These are phyloP conservation scores for Polyergus mexicanus DNA, from an alignment of 1,140 invertebrate genomes.

Conservation along the genomic window DNA sequence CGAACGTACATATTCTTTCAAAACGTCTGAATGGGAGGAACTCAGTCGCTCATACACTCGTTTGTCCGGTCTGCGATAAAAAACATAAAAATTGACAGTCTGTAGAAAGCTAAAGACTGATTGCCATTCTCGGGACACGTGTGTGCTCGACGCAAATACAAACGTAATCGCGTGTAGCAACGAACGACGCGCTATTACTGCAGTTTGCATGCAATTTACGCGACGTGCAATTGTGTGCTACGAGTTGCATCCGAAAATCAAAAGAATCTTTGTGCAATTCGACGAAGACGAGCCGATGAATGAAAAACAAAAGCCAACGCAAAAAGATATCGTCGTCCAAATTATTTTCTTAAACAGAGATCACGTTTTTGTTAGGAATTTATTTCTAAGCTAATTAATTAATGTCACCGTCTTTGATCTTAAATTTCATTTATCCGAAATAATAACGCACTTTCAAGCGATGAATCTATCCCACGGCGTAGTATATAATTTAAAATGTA, in stretches of 20 bases:
- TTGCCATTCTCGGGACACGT: conserved; percentile 61
- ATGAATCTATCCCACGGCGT: too few relatives aligned
- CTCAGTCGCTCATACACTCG: background rate
- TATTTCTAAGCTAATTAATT: too few relatives aligned
- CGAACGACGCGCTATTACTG: conserved; percentile 14
- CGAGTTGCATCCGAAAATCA: conserved; percentile 30
- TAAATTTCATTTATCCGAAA: too few relatives aligned
- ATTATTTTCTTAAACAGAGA: conserved; percentile 7
- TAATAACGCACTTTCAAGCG: too few relatives aligned
- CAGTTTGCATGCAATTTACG: conserved; percentile 26
- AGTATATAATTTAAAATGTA: too few relatives aligned
- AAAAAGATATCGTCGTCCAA: background rate
- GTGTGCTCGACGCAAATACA: conserved; percentile 69
- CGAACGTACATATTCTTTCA: background rate
- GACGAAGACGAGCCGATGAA: background rate
- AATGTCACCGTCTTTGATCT: too few relatives aligned
- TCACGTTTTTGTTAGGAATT: background rate
- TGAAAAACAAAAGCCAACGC: background rate
- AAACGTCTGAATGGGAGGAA: background rate
- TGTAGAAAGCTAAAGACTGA: conserved; percentile 21
- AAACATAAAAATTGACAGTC: conserved; percentile 61
- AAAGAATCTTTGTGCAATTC: conserved; percentile 27
- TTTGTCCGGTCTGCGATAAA: conserved; percentile 6
- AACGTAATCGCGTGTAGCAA: conserved; percentile 74
- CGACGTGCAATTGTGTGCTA: conserved; percentile 11